Evolutionary conservation across 2,888 invertebrate genomes (phyloP).

Genomic region (Calephelis perditalis): DNA sequence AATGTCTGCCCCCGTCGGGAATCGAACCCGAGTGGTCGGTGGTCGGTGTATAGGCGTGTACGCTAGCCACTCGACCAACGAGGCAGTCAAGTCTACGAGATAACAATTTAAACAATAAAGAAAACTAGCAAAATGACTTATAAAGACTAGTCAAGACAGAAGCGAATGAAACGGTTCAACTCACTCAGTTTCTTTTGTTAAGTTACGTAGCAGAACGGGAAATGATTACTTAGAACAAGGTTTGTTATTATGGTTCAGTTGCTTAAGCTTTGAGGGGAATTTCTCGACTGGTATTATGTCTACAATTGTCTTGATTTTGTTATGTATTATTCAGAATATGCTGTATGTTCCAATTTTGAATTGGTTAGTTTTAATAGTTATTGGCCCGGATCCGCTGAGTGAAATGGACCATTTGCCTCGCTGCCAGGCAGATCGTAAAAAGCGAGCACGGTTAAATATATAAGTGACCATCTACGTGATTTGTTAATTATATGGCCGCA

Average conservation of each 20-base stretch:
- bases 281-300: constrained; percentile 9
- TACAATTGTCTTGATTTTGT: constrained; percentile 5
- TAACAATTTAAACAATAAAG: constrained; percentile 4
- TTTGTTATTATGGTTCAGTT: constrained; percentile 32
- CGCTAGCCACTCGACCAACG: no score
- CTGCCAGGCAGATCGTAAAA: no score
- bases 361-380: no score
- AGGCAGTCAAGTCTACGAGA: neutral
- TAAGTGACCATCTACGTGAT: no score
- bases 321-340: neutral
- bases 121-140: constrained; percentile 5
- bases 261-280: constrained; percentile 24
- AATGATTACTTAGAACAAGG: constrained; percentile 38
- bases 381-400: no score
- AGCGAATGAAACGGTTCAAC: constrained; percentile 19
- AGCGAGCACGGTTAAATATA: no score
- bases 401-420: no score
- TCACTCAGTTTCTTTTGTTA: constrained; percentile 38
- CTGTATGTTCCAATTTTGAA: no score
- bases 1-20: no score
- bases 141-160: constrained; percentile 5
- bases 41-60: no score
- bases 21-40: no score
- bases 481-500: no score
- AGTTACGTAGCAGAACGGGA: constrained; percentile 35